These are phyloP conservation scores for Pipra filicauda DNA, from an alignment of 2,113 vertebrate species.

Conservation along the genomic window DNA sequence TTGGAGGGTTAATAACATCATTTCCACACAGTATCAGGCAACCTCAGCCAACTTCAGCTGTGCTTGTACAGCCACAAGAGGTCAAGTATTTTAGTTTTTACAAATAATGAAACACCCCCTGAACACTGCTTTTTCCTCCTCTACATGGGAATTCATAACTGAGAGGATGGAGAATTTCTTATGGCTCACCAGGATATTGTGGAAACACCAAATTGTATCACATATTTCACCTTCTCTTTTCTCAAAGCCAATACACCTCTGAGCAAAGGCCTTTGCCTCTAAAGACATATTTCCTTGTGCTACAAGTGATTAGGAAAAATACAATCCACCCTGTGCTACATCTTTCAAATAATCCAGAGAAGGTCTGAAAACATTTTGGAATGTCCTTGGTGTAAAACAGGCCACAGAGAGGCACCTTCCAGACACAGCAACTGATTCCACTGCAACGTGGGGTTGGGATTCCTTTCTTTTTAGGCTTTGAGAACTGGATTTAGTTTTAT, in stretches of 20 bases:
- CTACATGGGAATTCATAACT: background rate
- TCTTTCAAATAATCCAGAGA: background rate
- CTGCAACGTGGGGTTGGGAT: fast-evolving
- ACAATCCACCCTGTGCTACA: background rate
- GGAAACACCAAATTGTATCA: background rate
- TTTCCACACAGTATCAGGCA: background rate
- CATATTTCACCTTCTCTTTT: background rate
- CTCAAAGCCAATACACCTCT: background rate
- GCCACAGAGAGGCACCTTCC: background rate
- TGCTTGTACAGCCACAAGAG: background rate
- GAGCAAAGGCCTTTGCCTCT: background rate
- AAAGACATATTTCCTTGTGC: fast-evolving
- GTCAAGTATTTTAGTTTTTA: background rate
- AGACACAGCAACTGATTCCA: background rate
- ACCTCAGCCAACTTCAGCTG: background rate
- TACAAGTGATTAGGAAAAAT: background rate
- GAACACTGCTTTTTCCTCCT: background rate
- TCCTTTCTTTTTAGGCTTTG: background rate
- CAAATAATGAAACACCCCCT: background rate
- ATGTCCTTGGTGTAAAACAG: fast-evolving
- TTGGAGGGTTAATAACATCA: background rate
- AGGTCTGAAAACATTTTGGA: background rate
- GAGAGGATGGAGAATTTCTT: background rate
- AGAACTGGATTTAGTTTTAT: background rate
- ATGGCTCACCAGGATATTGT: fast-evolving